These are phyloP conservation scores for Trichomalopsis sarcophagae DNA, from an alignment of 1,140 invertebrate genomes.

Conservation along the genomic window DNA sequence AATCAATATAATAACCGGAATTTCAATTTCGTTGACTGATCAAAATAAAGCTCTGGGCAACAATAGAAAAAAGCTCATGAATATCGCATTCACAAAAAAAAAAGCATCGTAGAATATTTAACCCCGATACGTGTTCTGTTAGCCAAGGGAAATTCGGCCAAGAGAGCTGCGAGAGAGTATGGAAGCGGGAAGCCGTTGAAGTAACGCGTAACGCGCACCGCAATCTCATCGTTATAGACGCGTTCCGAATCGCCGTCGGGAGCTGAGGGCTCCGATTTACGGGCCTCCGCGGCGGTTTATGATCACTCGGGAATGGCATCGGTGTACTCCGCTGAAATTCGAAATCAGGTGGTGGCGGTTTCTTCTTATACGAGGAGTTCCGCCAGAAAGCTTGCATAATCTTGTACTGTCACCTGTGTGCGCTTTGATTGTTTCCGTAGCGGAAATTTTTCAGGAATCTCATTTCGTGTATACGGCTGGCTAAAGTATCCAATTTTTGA, in stretches of 20 bases:
- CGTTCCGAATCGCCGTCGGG: background rate
- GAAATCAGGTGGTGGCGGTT: background rate
- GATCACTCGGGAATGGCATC: constrained; percentile 21
- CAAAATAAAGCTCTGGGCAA: too few species aligned
- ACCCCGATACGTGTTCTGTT: too few species aligned
- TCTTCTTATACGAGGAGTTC: background rate
- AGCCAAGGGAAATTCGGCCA: too few species aligned
- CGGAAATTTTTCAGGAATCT: background rate
- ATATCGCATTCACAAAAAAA: too few species aligned
- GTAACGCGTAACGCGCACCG: constrained; percentile 5
- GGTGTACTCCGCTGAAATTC: background rate
- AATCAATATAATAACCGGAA: too few species aligned
- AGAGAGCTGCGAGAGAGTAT: background rate
- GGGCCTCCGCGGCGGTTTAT: background rate
- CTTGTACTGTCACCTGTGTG: background rate
- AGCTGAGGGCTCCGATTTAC: background rate
- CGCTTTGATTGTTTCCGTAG: constrained; percentile 2
- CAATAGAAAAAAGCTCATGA: too few species aligned
- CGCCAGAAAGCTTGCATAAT: background rate
- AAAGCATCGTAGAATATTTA: too few species aligned
- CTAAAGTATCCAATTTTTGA: too few species aligned
- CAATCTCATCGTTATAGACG: constrained; percentile 27
- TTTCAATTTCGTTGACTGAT: too few species aligned
- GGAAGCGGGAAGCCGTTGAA: background rate
- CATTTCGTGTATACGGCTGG: background rate